Conservation (phyloP, 1,140 invertebrate species). For the Drosophila persimilis region DNA sequence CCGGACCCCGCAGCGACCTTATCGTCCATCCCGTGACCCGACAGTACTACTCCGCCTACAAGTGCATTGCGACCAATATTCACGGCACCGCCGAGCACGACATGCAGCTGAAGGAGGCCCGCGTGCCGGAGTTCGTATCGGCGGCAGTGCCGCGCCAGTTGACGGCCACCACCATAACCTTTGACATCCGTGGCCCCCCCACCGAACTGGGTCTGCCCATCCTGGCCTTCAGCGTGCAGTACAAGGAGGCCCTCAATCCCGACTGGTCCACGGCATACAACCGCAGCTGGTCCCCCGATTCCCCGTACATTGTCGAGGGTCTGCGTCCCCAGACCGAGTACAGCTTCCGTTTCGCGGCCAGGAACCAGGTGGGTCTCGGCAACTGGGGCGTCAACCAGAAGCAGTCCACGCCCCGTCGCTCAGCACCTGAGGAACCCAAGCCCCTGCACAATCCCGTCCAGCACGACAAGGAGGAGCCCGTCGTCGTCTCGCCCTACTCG, state of each 20-base stretch:
- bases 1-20: conserved; percentile 88
- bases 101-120: conserved; percentile 90
- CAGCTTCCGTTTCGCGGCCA: conserved; percentile 92
- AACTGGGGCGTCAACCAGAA: conserved; percentile 86
- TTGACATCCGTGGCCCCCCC: conserved; percentile 89
- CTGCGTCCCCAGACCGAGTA: conserved; percentile 91
- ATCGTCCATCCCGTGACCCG: conserved; percentile 87
- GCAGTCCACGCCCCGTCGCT: conserved; percentile 85
- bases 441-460: conserved; percentile 75
- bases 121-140: conserved; percentile 83
- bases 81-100: conserved; percentile 87
- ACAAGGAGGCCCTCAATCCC: conserved; percentile 87
- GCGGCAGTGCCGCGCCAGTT: conserved; percentile 86
- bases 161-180: conserved; percentile 93
- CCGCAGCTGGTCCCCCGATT: conserved; percentile 90
- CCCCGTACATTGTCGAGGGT: conserved; percentile 91
- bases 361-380: conserved; percentile 92
- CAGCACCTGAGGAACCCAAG: conserved; percentile 81
- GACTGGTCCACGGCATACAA: conserved; percentile 88
- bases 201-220: conserved; percentile 90
- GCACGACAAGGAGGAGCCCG: conserved; percentile 78
- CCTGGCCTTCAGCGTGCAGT: conserved; percentile 88
- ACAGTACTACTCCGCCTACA: conserved; percentile 90
- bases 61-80: conserved; percentile 91
- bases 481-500: conserved; percentile 85